A percentile compares a stretch with the other conserved stretches of the same genome.
These are phyloP conservation scores for Octonoba sinensis DNA, from an alignment of 2,888 invertebrate genomes.

Conservation along the genomic window DNA sequence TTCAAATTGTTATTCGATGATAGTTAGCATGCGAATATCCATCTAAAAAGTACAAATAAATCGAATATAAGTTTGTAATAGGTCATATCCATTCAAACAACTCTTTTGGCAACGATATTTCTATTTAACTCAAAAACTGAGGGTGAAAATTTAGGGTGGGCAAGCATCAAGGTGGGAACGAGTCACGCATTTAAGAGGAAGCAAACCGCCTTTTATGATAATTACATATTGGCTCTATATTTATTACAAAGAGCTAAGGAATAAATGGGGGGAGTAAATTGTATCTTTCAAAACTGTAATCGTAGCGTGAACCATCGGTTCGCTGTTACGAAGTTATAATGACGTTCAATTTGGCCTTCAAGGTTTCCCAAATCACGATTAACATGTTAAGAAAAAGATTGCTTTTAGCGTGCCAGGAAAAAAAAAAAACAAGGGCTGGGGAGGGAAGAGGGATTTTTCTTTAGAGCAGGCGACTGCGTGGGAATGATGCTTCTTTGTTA, in stretches of 20 bases:
- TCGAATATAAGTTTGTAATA: no score
- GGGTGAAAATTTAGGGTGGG: no score
- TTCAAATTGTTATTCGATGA: no score
- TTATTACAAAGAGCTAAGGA: slow-evolving; percentile 26
- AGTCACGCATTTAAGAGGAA: no score
- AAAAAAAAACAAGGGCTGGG: neutral
- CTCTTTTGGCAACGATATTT: no score
- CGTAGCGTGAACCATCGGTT: slow-evolving; percentile 3
- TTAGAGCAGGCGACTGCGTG: neutral
- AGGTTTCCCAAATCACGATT: slow-evolving; percentile 46
- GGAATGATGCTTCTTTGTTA: neutral
- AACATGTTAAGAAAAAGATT: slow-evolving; percentile 46
- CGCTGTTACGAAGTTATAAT: slow-evolving; percentile 20
- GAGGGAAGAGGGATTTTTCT: neutral
- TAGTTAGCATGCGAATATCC: no score
- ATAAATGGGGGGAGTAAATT: slow-evolving; percentile 8
- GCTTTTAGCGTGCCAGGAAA: neutral
- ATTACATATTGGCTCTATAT: slow-evolving; percentile 48
- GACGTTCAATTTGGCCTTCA: slow-evolving; percentile 40
- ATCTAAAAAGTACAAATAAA: no score
- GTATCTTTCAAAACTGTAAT: slow-evolving; percentile 31
- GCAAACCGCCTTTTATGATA: slow-evolving; percentile 36
- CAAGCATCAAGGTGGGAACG: no score
- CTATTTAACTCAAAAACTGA: no score
- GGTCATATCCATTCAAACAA: no score